Percentiles rank a stretch among this genome's conserved stretches.
phyloP scores from a whole-genome alignment of 2,888 invertebrate species.

The Melinaea marsaeus region DNA sequence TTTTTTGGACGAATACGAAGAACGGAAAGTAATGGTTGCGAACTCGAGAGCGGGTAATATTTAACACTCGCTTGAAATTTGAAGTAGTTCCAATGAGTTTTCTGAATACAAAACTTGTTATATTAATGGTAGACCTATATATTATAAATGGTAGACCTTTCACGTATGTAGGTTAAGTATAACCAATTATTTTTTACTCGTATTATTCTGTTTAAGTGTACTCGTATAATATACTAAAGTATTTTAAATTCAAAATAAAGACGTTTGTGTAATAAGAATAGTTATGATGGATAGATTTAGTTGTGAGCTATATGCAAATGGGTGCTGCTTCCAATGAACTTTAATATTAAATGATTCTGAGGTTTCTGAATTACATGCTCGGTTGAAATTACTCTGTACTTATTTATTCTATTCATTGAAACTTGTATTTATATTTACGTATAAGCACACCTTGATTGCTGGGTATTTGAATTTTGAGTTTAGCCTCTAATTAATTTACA shows the following conservation, averaged over 20 bases:
- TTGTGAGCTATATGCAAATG: constrained; percentile 23
- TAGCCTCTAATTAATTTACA: no score
- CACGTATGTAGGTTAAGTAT: no score
- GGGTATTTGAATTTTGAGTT: no score
- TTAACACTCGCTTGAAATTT: constrained; percentile 29
- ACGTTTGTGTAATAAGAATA: not conserved
- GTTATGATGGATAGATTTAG: no score
- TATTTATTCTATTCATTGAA: not conserved
- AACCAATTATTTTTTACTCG: no score
- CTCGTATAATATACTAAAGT: no score
- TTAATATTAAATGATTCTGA: constrained; percentile 24
- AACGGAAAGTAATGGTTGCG: constrained; percentile 51
- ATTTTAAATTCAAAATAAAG: no score
- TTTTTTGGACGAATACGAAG: constrained; percentile 47
- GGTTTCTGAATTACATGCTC: constrained; percentile 13
- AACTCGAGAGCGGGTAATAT: constrained; percentile 34
- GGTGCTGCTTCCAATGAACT: constrained; percentile 20
- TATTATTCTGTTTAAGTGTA: no score
- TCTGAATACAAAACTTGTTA: no score
- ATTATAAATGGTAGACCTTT: no score
- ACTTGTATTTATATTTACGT: not conserved
- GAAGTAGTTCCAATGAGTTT: constrained; percentile 21
- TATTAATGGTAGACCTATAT: not conserved
- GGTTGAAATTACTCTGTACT: constrained; percentile 7
- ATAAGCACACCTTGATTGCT: not conserved